phyloP scores from a whole-genome alignment of 2,113 vertebrate species.

The Peromyscus polionotus region DNA sequence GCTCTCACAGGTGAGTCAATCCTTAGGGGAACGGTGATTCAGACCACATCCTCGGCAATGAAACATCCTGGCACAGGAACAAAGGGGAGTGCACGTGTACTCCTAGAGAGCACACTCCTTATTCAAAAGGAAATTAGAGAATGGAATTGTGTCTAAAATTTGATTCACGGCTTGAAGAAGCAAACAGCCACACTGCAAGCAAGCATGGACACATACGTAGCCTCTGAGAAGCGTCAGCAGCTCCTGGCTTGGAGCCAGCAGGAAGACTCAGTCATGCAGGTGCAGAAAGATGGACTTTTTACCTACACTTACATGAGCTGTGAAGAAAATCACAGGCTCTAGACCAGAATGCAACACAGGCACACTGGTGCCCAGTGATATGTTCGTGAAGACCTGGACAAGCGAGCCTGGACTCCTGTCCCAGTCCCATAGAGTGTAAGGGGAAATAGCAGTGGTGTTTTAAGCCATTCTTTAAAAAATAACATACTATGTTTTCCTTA shows the following conservation, averaged over 20 bases:
- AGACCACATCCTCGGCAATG: not conserved
- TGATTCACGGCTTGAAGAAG: not conserved
- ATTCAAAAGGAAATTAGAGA: not conserved
- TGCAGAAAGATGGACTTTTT: not conserved
- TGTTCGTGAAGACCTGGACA: not conserved
- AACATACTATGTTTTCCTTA: not conserved
- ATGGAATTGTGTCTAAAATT: not conserved
- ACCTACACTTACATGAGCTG: not conserved
- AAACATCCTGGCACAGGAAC: not conserved
- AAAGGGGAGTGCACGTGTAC: not conserved
- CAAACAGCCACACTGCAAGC: not conserved
- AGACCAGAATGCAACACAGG: not conserved
- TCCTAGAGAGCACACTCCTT: not conserved
- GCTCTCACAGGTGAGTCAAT: not conserved
- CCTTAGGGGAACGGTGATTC: not conserved
- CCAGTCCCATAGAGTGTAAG: not conserved
- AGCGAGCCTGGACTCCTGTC: not conserved
- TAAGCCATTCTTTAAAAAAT: not conserved
- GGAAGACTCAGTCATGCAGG: not conserved
- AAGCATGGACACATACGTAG: not conserved
- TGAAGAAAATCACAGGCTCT: not conserved
- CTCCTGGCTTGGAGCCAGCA: not conserved
- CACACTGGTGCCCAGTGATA: not conserved
- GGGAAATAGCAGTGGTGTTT: not conserved
- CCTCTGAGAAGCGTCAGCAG: not conserved